These are phyloP conservation scores for Tragelaphus scriptus DNA, from an alignment of 2,113 vertebrate species.

Conservation along the genomic window DNA sequence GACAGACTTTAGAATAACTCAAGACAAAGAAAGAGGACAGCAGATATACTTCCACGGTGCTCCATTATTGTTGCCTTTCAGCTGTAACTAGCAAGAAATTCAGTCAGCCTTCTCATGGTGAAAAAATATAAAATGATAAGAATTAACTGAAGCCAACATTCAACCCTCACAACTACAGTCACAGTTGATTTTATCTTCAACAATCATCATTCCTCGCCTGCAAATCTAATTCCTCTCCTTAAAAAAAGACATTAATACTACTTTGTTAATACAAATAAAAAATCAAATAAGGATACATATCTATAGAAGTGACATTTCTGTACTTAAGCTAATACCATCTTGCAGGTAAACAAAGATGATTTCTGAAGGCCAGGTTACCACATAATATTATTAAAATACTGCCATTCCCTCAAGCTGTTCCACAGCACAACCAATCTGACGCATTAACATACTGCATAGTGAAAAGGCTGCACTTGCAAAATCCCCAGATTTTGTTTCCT, in stretches of 20 bases:
- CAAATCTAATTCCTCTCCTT: neutral
- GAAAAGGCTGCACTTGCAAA: neutral
- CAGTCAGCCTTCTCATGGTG: neutral
- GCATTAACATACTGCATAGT: slow-evolving; percentile 42
- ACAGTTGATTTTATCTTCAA: neutral
- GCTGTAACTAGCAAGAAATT: neutral
- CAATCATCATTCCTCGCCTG: neutral
- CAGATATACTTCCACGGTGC: neutral
- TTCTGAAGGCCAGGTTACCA: slow-evolving; percentile 33
- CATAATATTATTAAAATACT: slow-evolving; percentile 46
- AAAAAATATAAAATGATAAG: neutral
- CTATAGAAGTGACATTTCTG: neutral
- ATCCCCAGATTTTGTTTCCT: slow-evolving; percentile 61
- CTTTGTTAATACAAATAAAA: neutral
- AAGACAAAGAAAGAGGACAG: neutral
- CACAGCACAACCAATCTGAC: slow-evolving; percentile 2
- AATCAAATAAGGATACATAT: accelerated
- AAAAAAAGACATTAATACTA: neutral
- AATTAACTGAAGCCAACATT: neutral
- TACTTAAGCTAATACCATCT: slow-evolving; percentile 5
- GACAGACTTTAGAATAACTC: neutral
- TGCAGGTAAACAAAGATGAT: slow-evolving; percentile 38
- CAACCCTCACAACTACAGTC: neutral
- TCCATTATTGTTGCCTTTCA: neutral
- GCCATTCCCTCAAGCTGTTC: slow-evolving; percentile 34